phyloP scores from a whole-genome alignment of 2,113 vertebrate species.

The Myrmecobius fasciatus region DNA sequence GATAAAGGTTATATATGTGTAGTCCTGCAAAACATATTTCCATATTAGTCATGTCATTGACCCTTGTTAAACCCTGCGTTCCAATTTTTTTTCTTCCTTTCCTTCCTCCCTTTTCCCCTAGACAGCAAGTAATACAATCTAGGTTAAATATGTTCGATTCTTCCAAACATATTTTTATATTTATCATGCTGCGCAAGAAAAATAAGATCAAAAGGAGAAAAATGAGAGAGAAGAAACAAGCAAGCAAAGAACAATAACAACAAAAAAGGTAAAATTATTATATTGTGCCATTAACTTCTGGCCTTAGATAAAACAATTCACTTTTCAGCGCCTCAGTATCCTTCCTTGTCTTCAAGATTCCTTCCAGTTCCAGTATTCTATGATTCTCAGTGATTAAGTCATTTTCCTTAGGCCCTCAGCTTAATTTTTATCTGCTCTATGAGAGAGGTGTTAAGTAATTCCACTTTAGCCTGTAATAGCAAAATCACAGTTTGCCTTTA shows the following conservation, averaged over 20 bases:
- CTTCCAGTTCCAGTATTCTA: not conserved
- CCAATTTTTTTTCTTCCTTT: too few relatives aligned
- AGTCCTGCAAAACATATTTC: not conserved
- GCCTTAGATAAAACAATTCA: not conserved
- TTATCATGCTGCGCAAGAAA: too few relatives aligned
- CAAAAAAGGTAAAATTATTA: too few relatives aligned
- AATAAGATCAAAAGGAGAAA: too few relatives aligned
- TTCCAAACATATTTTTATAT: too few relatives aligned
- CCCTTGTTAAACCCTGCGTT: too few relatives aligned
- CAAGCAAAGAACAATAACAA: too few relatives aligned
- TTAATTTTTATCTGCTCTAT: slow-evolving; percentile 1
- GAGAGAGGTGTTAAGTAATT: slow-evolving; percentile 3
- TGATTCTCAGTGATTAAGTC: not conserved
- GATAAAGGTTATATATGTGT: too few relatives aligned
- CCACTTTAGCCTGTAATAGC: not conserved
- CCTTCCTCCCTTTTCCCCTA: too few relatives aligned
- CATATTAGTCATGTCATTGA: not conserved
- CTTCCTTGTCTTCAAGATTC: not conserved
- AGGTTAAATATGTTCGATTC: too few relatives aligned
- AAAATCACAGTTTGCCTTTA: not conserved
- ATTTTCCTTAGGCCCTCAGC: not conserved
- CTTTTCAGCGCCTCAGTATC: not conserved
- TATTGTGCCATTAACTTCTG: not conserved
- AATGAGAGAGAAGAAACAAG: too few relatives aligned
- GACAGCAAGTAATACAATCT: too few relatives aligned